phyloP scores from a whole-genome alignment of 2,888 invertebrate species.

The Philereme vetulata region DNA sequence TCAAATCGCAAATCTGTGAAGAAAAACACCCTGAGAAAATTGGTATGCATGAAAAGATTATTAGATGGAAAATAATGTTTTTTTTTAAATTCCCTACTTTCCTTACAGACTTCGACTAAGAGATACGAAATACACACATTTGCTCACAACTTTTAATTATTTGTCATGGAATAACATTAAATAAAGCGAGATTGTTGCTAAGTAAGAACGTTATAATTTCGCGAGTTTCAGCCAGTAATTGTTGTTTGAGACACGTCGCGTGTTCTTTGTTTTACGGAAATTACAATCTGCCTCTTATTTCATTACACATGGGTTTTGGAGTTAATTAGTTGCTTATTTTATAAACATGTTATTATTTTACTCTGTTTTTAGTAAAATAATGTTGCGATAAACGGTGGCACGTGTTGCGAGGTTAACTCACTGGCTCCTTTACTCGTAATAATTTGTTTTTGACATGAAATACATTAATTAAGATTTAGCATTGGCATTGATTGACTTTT shows the following conservation, averaged over 20 bases:
- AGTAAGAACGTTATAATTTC: slow-evolving; percentile 16
- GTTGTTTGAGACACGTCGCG: slow-evolving; percentile 9
- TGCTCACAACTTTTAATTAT: not conserved
- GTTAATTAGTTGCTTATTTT: slow-evolving; percentile 9
- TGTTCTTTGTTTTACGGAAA: slow-evolving; percentile 9
- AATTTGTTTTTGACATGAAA: too few relatives aligned
- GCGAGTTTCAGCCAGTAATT: slow-evolving; percentile 10
- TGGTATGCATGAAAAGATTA: too few relatives aligned
- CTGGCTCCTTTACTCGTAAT: too few relatives aligned
- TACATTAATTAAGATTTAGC: too few relatives aligned
- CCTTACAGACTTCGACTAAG: not conserved
- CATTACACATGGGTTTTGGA: slow-evolving; percentile 6
- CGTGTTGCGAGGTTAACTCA: too few relatives aligned
- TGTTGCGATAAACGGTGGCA: too few relatives aligned
- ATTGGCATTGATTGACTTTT: too few relatives aligned
- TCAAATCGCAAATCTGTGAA: too few relatives aligned
- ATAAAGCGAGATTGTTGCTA: not conserved
- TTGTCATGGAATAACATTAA: not conserved
- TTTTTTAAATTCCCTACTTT: too few relatives aligned
- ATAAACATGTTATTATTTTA: not conserved
- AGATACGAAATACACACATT: slow-evolving; percentile 2
- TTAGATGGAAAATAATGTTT: too few relatives aligned
- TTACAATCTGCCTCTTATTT: slow-evolving; percentile 7
- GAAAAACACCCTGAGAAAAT: too few relatives aligned
- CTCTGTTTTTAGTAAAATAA: too few relatives aligned